A percentile compares a stretch with the other conserved stretches of the same genome.
Conservation (phyloP, 2,113 vertebrate genomes). For the Antechinus stuartii region DNA sequence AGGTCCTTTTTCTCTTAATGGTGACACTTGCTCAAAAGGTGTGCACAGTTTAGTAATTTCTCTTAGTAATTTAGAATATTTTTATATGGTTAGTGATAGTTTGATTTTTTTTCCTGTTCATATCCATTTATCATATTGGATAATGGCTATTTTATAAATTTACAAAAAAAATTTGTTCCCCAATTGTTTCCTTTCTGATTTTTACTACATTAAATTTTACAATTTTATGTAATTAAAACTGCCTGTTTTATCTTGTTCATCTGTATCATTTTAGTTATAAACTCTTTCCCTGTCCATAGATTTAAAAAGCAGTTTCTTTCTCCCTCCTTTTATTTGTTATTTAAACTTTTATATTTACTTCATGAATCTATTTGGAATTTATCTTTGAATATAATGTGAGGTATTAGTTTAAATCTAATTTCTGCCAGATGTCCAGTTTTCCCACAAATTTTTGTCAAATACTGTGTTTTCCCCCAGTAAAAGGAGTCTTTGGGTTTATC, state of each 20-base stretch:
- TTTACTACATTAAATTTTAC: not conserved
- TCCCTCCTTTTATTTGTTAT: not conserved
- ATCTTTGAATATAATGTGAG: not conserved
- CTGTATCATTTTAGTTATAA: not conserved
- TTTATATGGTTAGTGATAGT: not conserved
- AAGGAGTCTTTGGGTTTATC: not conserved
- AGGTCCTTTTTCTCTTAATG: not conserved
- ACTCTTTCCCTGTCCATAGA: not conserved
- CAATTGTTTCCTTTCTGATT: not conserved
- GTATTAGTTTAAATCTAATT: not conserved
- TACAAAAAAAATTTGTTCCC: not conserved
- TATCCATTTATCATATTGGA: not conserved
- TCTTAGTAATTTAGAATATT: not conserved
- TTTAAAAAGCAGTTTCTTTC: not conserved
- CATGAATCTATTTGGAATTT: not conserved
- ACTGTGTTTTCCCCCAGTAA: not conserved
- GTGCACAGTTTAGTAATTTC: not conserved
- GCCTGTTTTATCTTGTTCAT: not conserved
- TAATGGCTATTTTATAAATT: not conserved
- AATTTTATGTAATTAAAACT: not conserved
- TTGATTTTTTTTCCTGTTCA: not conserved
- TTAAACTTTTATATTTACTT: not conserved
- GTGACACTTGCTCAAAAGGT: not conserved
- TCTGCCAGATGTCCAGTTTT: not conserved
- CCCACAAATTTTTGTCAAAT: not conserved